Evolutionary conservation across 1,140 invertebrate species (phyloP).

Genomic region (Eumeta japonica): DNA sequence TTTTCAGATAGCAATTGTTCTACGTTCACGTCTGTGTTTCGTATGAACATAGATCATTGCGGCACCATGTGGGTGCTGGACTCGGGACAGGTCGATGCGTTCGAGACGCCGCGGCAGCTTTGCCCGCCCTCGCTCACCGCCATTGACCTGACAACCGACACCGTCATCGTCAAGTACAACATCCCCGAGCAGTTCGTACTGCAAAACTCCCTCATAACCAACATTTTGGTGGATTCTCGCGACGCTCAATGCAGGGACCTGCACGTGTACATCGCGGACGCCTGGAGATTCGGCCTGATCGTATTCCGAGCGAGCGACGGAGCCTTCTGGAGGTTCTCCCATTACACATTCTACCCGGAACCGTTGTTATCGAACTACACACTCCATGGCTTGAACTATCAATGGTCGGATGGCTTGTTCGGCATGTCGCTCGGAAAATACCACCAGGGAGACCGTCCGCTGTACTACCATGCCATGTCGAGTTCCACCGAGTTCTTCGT

Average conservation of each 20-base stretch:
- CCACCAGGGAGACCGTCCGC: slow-evolving; percentile 59
- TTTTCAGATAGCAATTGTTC: too few species aligned
- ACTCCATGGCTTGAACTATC: slow-evolving; percentile 70
- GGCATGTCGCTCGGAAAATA: slow-evolving; percentile 69
- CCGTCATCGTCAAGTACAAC: slow-evolving; percentile 61
- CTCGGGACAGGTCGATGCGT: slow-evolving; percentile 71
- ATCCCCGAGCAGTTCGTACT: slow-evolving; percentile 67
- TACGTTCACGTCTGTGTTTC: slow-evolving; percentile 73
- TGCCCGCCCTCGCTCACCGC: slow-evolving; percentile 73
- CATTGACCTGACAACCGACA: slow-evolving; percentile 68
- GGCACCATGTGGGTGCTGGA: slow-evolving; percentile 74
- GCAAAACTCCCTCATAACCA: slow-evolving; percentile 73
- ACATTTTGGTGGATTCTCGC: slow-evolving; percentile 70
- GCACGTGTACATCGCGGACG: slow-evolving; percentile 71
- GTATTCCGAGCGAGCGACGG: slow-evolving; percentile 67
- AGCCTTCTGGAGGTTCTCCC: slow-evolving; percentile 69
- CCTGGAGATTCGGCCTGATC: slow-evolving; percentile 72
- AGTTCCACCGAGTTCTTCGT: slow-evolving; percentile 74
- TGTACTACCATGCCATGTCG: slow-evolving; percentile 80
- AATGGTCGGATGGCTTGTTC: slow-evolving; percentile 80
- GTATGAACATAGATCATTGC: slow-evolving; percentile 71
- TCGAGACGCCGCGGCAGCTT: slow-evolving; percentile 63
- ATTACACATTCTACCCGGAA: slow-evolving; percentile 76
- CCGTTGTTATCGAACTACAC: slow-evolving; percentile 70
- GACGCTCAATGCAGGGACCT: slow-evolving; percentile 66